These are phyloP conservation scores for Pangasius macronema DNA, from an alignment of 2,797 vertebrate species.

Conservation along the genomic window DNA sequence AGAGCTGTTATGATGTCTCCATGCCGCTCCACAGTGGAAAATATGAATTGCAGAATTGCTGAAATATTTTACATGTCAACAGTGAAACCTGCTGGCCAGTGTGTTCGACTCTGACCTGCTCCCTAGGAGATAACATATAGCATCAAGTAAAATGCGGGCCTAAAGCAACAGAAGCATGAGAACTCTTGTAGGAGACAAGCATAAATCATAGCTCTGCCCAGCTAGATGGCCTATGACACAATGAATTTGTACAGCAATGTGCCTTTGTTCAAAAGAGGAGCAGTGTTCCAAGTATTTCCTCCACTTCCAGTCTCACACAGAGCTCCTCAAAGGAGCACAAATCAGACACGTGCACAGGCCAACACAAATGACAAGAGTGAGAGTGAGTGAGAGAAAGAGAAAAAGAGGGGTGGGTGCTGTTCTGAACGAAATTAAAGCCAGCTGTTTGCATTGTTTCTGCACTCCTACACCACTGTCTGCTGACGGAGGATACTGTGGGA, in stretches of 20 bases:
- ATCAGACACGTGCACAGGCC: slow-evolving; percentile 40
- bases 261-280: slow-evolving; percentile 41
- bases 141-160: not conserved
- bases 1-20: not conserved
- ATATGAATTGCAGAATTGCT: not conserved
- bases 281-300: slow-evolving; percentile 51
- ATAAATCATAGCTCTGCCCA: not conserved
- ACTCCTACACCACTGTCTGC: slow-evolving; percentile 53
- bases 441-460: slow-evolving; percentile 69
- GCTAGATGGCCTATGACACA: slow-evolving; percentile 4
- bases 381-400: slow-evolving; percentile 9
- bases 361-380: slow-evolving; percentile 42
- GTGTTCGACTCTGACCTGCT: not conserved
- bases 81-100: not conserved
- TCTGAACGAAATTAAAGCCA: slow-evolving; percentile 69
- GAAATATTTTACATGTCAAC: slow-evolving; percentile 1
- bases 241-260: slow-evolving; percentile 16
- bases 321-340: slow-evolving; percentile 43
- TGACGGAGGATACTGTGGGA: slow-evolving; percentile 57
- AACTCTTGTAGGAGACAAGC: not conserved
- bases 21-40: not conserved
- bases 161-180: slow-evolving; percentile 6
- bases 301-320: slow-evolving; percentile 44
- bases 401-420: slow-evolving; percentile 22
- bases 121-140: not conserved